Base-by-base conservation (phyloP, 37 sponge, comb jelly and placozoan species). In the Diacarnus erythraeanus region DNA sequence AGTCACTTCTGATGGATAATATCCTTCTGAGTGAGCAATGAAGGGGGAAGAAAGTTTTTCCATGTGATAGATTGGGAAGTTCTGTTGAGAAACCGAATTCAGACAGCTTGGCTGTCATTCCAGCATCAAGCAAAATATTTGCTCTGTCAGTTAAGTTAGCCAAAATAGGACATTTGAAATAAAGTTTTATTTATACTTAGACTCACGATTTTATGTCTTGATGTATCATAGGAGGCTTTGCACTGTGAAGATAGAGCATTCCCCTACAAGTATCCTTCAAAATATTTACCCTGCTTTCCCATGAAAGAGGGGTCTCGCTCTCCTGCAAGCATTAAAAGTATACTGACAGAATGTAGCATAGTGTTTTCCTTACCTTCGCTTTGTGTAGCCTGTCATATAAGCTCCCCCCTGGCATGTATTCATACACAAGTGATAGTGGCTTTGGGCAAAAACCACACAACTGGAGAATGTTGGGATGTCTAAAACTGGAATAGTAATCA, bases 171-270 rank as follows among this genome's bases (percentile, higher is more conserved):
- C 2, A 5, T 57, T 12, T 20, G 18, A 12, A 27, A 56, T 34
- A 57, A 12, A 76, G 2, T 51, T 21, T 30, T 29, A 6, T 26
- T 5, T 30, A 22, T 20, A 57, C 18, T 34, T 5, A 36, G 2
- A 36, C 80, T 26, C 29, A 79, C 80, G 69, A 56, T 79, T 79
- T 79, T 26, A 79, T 68, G 34, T 79, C 80, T 30, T 68, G 70
- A 43, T 79, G 80, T 3, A 68, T 25, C 34, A 79, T n/a, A 47
- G 71, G 70, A 22, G 80, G 80, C 9, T 43, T 68, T 20, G 42
- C 59, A 54, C 59, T 18, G 59, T 79, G 80, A 6, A 79, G 54
- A 27, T 51, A 79, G 1, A 41, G 39, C 31, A 79, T 25, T 27
- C 80, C 80, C 4, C 80, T 51, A 56, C 80, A 79, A 21, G 57